A percentile compares a stretch with the other conserved stretches of the same genome.
Conservation (phyloP, 2,888 invertebrate species). For the Mongoloraphidia duomilia region DNA sequence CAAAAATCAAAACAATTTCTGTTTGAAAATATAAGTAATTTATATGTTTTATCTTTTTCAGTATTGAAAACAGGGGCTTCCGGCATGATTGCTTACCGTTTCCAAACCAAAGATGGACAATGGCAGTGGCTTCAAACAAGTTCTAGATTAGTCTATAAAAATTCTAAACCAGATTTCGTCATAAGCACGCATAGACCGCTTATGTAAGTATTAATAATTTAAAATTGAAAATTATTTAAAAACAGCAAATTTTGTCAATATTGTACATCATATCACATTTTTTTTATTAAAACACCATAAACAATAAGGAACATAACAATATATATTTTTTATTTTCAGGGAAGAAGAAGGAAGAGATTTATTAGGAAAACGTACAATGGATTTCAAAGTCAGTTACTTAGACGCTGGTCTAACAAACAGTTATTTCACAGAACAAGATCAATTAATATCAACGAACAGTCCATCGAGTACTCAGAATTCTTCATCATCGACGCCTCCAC, state of each 20-base stretch:
- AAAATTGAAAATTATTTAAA: not conserved
- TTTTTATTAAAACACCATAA: not conserved
- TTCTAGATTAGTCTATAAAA: conserved; percentile 94
- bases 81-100: conserved; percentile 96
- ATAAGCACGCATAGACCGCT: conserved; percentile 97
- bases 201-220: conserved; percentile 56
- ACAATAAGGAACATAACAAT: not conserved
- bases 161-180: conserved; percentile 98
- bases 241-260: not conserved
- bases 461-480: conserved; percentile 36
- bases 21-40: not conserved
- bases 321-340: conserved; percentile 36
- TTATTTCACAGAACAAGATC: conserved; percentile 79
- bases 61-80: conserved; percentile 98
- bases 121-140: conserved; percentile 99
- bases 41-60: conserved; percentile 31
- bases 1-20: too few species aligned
- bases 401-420: conserved; percentile 85
- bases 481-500: conserved; percentile 53
- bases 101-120: conserved; percentile 84
- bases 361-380: conserved; percentile 95
- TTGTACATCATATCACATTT: not conserved
- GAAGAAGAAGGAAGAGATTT: conserved; percentile 98
- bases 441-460: conserved; percentile 47
- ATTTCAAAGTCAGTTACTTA: conserved; percentile 95